Percentiles rank a stretch among this genome's conserved stretches.
phyloP scores from a whole-genome alignment of 2,113 vertebrate genomes.

The Cyprinus carpio region DNA sequence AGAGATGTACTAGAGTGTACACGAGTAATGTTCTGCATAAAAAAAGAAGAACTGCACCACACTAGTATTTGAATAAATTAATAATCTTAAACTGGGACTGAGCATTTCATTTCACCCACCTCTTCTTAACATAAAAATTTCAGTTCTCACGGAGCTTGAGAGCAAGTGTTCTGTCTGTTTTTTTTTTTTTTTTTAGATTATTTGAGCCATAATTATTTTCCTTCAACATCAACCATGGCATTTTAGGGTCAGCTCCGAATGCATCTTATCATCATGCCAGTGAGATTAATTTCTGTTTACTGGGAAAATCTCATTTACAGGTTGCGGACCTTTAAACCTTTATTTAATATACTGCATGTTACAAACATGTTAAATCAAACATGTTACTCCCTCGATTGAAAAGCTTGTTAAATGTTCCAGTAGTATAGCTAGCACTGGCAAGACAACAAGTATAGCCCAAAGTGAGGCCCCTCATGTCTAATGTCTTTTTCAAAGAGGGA shows the following conservation, averaged over 20 bases:
- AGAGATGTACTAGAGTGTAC: background rate
- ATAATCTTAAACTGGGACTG: constrained; percentile 30
- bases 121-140: background rate
- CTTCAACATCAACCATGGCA: constrained; percentile 19
- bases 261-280: constrained; percentile 19
- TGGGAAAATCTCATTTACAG: background rate
- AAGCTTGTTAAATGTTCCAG: background rate
- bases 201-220: constrained; percentile 34
- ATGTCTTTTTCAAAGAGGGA: constrained; percentile 30
- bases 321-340: constrained; percentile 5
- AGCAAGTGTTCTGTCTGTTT: background rate
- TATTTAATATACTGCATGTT: background rate
- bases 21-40: background rate
- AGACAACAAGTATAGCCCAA: constrained; percentile 1
- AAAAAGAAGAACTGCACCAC: background rate
- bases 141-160: constrained; percentile 27
- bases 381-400: background rate
- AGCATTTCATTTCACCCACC: background rate
- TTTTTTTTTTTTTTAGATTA: background rate
- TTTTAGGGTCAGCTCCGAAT: constrained; percentile 27
- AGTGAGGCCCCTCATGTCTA: constrained; percentile 15
- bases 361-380: constrained; percentile 5
- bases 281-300: constrained; percentile 22
- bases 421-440: no score
- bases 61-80: constrained; percentile 28